Conservation (phyloP, 2,888 invertebrate species). For the Cyclophora punctaria region DNA sequence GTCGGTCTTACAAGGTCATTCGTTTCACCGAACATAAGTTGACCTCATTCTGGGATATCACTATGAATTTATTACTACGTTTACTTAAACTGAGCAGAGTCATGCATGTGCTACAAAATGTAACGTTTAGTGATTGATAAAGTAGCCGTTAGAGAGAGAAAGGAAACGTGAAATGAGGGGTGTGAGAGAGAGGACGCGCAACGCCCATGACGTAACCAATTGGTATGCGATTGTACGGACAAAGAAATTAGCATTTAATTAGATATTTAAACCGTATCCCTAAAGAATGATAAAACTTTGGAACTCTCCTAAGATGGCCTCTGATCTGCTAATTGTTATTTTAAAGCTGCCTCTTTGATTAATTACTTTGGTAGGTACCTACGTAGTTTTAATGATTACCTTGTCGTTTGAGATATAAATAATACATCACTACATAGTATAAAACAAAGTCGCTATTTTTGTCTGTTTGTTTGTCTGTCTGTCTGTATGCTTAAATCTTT, state of each 20-base stretch:
- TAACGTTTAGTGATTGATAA: constrained; percentile 49
- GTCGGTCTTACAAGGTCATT: constrained; percentile 24
- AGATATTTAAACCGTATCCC: constrained; percentile 16
- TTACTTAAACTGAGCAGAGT: constrained; percentile 26
- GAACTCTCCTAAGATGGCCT: constrained; percentile 6
- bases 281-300: background rate
- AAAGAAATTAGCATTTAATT: constrained; percentile 44
- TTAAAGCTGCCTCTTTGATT: too few species aligned
- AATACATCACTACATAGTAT: too few species aligned
- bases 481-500: too few species aligned
- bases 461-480: too few species aligned
- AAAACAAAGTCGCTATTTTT: too few species aligned
- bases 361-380: too few species aligned
- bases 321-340: background rate
- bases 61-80: constrained; percentile 16
- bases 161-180: constrained; percentile 18
- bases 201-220: constrained; percentile 60
- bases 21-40: constrained; percentile 28
- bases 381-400: too few species aligned
- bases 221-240: constrained; percentile 55
- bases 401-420: too few species aligned
- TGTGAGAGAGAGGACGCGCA: constrained; percentile 24
- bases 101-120: constrained; percentile 21
- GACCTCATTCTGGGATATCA: constrained; percentile 35
- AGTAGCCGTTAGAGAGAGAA: constrained; percentile 27